phyloP scores from a whole-genome alignment of 2,113 vertebrate species.

The Ictidomys tridecemlineatus region DNA sequence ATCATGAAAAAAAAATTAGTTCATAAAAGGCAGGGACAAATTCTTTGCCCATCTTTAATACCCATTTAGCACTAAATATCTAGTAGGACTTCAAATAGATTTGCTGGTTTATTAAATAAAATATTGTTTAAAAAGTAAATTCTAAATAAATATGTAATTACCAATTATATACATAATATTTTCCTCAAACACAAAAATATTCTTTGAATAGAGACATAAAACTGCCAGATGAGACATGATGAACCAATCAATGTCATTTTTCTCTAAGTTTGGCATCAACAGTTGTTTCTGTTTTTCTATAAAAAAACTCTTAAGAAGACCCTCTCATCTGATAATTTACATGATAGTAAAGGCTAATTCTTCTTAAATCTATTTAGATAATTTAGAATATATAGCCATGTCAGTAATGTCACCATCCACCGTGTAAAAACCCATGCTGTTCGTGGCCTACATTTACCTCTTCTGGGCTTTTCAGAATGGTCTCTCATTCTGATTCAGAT shows the following conservation, averaged over 20 bases:
- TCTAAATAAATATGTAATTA: neutral
- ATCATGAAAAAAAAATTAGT: neutral
- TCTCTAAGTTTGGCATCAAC: neutral
- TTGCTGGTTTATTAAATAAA: neutral
- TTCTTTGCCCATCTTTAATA: neutral
- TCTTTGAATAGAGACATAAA: neutral
- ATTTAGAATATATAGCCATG: neutral
- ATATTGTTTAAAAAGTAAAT: neutral
- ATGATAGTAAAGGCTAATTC: neutral
- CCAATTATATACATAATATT: neutral
- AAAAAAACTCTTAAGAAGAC: neutral
- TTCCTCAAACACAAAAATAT: neutral
- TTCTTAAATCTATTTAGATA: neutral
- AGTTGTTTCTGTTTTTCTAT: neutral
- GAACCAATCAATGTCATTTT: neutral
- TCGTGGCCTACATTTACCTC: neutral
- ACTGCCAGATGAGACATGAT: neutral
- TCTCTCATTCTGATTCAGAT: neutral
- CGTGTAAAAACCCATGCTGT: neutral
- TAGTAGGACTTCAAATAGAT: neutral
- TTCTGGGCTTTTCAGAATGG: neutral
- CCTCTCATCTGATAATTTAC: neutral
- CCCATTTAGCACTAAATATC: neutral
- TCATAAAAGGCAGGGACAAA: neutral
- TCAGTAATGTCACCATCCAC: neutral